Base-by-base conservation (phyloP, 2,888 invertebrate species). In the Acleris laterana region DNA sequence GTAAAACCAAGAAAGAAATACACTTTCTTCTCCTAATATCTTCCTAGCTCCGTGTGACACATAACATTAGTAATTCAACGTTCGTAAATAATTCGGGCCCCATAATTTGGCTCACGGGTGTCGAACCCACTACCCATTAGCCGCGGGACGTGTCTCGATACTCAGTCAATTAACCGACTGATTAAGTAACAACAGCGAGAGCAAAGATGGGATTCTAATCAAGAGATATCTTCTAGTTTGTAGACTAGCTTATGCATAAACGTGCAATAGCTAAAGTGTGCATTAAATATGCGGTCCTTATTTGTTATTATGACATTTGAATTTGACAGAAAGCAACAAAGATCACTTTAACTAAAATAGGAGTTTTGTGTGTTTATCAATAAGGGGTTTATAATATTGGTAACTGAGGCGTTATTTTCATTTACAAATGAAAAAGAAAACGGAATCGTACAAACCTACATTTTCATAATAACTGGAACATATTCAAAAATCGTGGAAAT, bases 51-150 rank as follows among this genome's bases (percentile, higher is more conserved):
- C 53, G 38, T 42, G 58, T 25, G 11, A 11, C 13, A 38, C 25
- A 9, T 16, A 42, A 32, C 59, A 60, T 64, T 64, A 60, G 42
- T 49, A 49, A 64, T 64, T 64, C 64, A 59, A 28, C 5, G 9
- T 53, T n/a, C 64, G 64, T 64, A 64, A 42, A 49, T 64, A 64
- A 64, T 64, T 64, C 49, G 62, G 61, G 25, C 38, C 52, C 19
- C 42, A 2, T 56, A 49, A 56, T 64, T 60, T 42, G 42, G 48
- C 3, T 13, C 42, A 20, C 44, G 56, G n/a, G 56, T 56, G 6
- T 28, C 53, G 49, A 64, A 58, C 38, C 38, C 17, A 7, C 20
- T 2, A 48, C 63, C 38, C 53, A 53, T 63, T 48, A 42, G 25
- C 53, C 17, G 53, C 53, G 48, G n/a, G 28, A 11, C n/a, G 4